Evolutionary conservation across 2,113 vertebrate species (phyloP).

Genomic region (Alexandromys fortis): DNA sequence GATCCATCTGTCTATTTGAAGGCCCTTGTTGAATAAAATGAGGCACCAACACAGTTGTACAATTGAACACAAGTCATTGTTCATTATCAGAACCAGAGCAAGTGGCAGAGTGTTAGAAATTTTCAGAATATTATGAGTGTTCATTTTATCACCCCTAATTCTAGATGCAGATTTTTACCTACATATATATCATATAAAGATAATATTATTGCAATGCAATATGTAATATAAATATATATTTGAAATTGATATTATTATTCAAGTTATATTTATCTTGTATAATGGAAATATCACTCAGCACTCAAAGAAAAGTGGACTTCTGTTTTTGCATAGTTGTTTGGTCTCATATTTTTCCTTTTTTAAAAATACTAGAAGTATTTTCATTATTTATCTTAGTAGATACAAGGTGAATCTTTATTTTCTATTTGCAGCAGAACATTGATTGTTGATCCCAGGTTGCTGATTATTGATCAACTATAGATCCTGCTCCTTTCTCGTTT

Average conservation of each 20-base stretch:
- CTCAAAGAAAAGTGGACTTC: not conserved
- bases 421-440: not conserved
- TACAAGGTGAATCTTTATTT: not conserved
- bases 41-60: not conserved
- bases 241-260: constrained; percentile 6
- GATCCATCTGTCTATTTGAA: constrained; percentile 29
- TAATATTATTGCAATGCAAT: too few relatives aligned
- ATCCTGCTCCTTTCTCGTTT: not conserved
- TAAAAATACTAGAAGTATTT: not conserved
- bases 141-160: not conserved
- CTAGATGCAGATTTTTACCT: not conserved
- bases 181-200: too few relatives aligned
- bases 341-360: not conserved
- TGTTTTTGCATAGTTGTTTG: not conserved
- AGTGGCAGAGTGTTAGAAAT: not conserved
- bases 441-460: not conserved
- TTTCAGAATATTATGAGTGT: not conserved
- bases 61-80: not conserved
- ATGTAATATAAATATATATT: not conserved
- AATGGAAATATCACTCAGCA: not conserved
- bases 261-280: not conserved
- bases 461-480: not conserved
- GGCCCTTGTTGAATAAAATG: accelerated
- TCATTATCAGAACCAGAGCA: not conserved
- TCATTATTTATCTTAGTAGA: not conserved